Evolutionary conservation across 2,888 invertebrate species (phyloP).

Genomic region (Seira ritae): DNA sequence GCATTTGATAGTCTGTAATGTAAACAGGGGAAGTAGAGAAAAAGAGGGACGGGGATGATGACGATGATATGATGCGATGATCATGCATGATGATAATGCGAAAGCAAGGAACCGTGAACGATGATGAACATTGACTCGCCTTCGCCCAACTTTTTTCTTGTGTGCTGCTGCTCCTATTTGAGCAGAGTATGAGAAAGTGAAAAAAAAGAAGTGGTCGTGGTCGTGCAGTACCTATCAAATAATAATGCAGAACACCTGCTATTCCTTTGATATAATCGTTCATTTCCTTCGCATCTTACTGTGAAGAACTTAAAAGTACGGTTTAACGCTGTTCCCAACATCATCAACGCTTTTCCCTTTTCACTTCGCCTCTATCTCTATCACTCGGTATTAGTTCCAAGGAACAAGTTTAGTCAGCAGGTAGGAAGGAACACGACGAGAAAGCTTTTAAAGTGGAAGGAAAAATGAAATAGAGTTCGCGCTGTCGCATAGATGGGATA

Average conservation of each 20-base stretch:
- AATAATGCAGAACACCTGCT: constrained; percentile 50
- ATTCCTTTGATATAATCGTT: constrained; percentile 51
- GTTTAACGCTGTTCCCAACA: constrained; percentile 3
- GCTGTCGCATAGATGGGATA: background rate
- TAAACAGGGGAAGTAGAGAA: constrained; percentile 38
- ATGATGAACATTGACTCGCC: constrained; percentile 55
- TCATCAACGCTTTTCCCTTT: background rate
- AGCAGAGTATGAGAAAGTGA: background rate
- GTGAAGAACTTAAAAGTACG: background rate
- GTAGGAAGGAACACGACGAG: background rate
- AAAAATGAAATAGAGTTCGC: background rate
- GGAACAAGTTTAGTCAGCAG: no score
- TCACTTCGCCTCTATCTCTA: background rate
- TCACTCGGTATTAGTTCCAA: no score
- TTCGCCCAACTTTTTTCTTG: constrained; percentile 19
- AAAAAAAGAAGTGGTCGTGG: background rate
- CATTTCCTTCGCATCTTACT: constrained; percentile 38
- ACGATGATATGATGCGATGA: constrained; percentile 10
- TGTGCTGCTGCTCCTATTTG: no score
- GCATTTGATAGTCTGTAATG: background rate
- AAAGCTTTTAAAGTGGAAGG: background rate
- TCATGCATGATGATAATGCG: constrained; percentile 32
- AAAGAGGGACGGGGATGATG: constrained; percentile 30
- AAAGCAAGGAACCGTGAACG: constrained; percentile 55
- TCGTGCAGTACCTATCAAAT: constrained; percentile 25